These are phyloP conservation scores for Pachypsylla venusta DNA, from an alignment of 1,140 invertebrate species.

Conservation along the genomic window DNA sequence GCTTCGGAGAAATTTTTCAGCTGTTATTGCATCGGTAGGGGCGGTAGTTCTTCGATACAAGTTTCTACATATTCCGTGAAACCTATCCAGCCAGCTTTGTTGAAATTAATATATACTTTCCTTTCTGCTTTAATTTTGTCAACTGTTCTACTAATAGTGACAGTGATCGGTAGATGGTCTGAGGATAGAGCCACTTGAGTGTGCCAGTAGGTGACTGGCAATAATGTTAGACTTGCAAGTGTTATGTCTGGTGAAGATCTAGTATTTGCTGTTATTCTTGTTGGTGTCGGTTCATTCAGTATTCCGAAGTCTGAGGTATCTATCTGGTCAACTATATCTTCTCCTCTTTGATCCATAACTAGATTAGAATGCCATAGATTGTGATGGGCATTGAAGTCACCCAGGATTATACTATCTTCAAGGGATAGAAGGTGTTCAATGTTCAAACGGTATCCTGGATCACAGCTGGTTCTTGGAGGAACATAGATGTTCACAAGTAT, in stretches of 20 bases:
- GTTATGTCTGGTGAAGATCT: background rate
- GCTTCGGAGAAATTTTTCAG: background rate
- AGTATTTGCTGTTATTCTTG: background rate
- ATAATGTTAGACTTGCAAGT: background rate
- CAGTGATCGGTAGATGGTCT: background rate
- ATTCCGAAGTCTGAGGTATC: background rate
- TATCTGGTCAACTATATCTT: background rate
- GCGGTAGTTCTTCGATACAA: background rate
- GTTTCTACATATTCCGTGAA: background rate
- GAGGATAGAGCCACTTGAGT: background rate
- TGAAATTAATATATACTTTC: background rate
- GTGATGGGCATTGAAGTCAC: background rate
- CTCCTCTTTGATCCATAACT: background rate
- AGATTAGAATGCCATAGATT: background rate
- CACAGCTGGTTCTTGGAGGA: background rate
- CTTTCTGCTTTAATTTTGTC: background rate
- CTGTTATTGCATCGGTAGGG: background rate
- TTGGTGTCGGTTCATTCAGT: background rate
- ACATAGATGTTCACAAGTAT: no score
- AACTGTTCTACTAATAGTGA: background rate
- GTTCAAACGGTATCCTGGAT: no score
- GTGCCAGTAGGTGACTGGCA: background rate
- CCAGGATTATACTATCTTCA: background rate
- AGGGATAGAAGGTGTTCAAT: background rate
- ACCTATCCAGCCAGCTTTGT: background rate